Base-by-base conservation (phyloP, 2,797 vertebrate genomes). In the Anguilla pacifica region DNA sequence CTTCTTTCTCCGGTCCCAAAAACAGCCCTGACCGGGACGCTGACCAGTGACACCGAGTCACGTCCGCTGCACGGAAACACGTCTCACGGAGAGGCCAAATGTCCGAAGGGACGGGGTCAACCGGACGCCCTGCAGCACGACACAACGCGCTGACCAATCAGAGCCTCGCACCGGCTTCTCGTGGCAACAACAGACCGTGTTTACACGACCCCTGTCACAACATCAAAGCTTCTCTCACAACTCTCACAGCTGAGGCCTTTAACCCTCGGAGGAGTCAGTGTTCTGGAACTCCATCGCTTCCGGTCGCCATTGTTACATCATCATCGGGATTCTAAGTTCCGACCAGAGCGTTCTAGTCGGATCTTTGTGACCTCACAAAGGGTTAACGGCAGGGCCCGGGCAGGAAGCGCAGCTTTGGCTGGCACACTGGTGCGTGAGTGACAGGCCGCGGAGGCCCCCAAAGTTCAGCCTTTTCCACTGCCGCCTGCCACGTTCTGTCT, bases 391-490 rank as follows among this genome's bases (percentile, higher is more conserved):
- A 25, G 15, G 19, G 19, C 19, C 3, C 6, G 25, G 43, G 77
- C 77, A 46, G 77, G 39, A 81, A 43, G 74, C 9, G 70, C 70
- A 17, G 43, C 2, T 22, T 25, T 39, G 72, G 72, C 72, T 61
- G 57, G 57, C 57, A 61, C 57, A 19, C 57, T 61, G 13, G 19
- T 61, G 19, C 19, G 57, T 46, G 13, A 46, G 74, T 19, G 74
- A 46, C 31, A 46, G 77, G 1, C 43, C 0, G 43, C 39, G 15
- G 43, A 31, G 72, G 7, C 3, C 72, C 15, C 6, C 2, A 5
- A 9, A 35, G 72, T 77, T 77, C 72, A 77, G 35, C 72, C 35
- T 35, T 81, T 81, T 81, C 39, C 77, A 81, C 77, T 49, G 77
- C 5, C 19, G 39, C 77, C 77, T 10, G 77, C 35, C 72, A 43